Percentiles rank a stretch among this genome's conserved stretches.
Conservation (phyloP, 2,888 invertebrate genomes). For the Apeira syringaria region DNA sequence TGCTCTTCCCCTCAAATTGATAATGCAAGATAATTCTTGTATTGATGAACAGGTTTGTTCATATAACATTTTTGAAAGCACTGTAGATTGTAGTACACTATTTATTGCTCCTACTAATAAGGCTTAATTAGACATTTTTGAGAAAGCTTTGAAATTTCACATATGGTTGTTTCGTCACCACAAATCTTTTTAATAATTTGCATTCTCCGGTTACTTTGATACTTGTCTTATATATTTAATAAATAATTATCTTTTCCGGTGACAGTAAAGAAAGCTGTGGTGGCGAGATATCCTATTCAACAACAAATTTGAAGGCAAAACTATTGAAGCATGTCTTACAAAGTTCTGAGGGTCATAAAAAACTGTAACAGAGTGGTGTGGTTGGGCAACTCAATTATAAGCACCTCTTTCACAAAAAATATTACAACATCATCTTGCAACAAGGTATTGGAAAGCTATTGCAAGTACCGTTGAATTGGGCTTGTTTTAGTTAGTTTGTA, state of each 20-base stretch:
- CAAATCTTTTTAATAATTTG: slow-evolving; percentile 1
- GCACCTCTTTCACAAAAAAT: slow-evolving; percentile 57
- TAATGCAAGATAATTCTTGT: slow-evolving; percentile 43
- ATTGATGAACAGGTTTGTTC: slow-evolving; percentile 63
- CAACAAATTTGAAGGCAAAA: slow-evolving; percentile 36
- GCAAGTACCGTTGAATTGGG: neutral
- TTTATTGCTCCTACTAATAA: neutral
- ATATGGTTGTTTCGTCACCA: slow-evolving; percentile 70
- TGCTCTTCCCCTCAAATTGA: slow-evolving; percentile 44
- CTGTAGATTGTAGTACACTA: slow-evolving; percentile 11
- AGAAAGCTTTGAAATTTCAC: slow-evolving; percentile 49
- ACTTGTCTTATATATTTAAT: too few relatives aligned
- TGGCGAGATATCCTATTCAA: slow-evolving; percentile 65
- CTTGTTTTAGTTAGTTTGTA: slow-evolving; percentile 2
- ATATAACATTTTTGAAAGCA: slow-evolving; percentile 20
- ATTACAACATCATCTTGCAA: slow-evolving; percentile 68
- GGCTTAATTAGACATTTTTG: slow-evolving; percentile 14
- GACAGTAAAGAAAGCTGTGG: slow-evolving; percentile 56
- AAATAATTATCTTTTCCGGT: slow-evolving; percentile 54
- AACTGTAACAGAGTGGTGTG: slow-evolving; percentile 43
- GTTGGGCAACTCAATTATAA: slow-evolving; percentile 53
- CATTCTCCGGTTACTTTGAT: neutral
- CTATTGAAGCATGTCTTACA: slow-evolving; percentile 63
- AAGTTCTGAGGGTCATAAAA: slow-evolving; percentile 53
- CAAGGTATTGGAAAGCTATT: slow-evolving; percentile 63